phyloP scores from a whole-genome alignment of 2,888 invertebrate genomes.

The Danaus chrysippus region DNA sequence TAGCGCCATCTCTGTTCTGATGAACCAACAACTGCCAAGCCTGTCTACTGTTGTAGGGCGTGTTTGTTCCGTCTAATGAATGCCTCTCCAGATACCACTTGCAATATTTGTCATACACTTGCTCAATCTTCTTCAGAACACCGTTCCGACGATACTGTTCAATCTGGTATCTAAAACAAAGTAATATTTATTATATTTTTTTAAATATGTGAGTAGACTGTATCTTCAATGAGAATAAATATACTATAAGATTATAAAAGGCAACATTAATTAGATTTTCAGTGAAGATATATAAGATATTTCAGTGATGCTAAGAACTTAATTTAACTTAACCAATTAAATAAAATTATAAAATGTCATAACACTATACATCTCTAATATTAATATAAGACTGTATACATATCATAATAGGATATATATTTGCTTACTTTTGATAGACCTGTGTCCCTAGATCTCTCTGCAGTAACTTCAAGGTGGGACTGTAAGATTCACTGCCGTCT shows the following conservation, averaged over 20 bases:
- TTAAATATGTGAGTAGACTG: neutral
- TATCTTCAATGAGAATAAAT: neutral
- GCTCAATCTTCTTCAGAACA: constrained; percentile 80
- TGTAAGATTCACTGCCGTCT: constrained; percentile 89
- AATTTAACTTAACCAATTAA: too few relatives aligned
- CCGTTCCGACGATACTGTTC: constrained; percentile 83
- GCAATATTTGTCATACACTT: constrained; percentile 82
- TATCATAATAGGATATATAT: neutral
- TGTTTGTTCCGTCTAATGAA: constrained; percentile 44
- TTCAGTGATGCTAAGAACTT: too few relatives aligned
- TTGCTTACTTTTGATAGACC: constrained; percentile 80
- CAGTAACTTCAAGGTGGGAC: constrained; percentile 82
- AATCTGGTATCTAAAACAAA: constrained; percentile 77
- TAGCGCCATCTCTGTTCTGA: constrained; percentile 75
- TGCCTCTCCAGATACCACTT: constrained; percentile 79
- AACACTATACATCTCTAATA: too few relatives aligned
- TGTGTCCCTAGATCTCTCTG: constrained; percentile 83
- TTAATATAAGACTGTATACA: too few relatives aligned
- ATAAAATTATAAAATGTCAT: too few relatives aligned
- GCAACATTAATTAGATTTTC: too few relatives aligned
- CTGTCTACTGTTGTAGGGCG: constrained; percentile 80
- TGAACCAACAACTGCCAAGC: constrained; percentile 85
- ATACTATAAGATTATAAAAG: too few relatives aligned
- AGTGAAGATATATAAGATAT: too few relatives aligned
- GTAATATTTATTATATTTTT: neutral